Base-by-base conservation (phyloP, 2,888 invertebrate genomes). In the Helicoverpa assulta region DNA sequence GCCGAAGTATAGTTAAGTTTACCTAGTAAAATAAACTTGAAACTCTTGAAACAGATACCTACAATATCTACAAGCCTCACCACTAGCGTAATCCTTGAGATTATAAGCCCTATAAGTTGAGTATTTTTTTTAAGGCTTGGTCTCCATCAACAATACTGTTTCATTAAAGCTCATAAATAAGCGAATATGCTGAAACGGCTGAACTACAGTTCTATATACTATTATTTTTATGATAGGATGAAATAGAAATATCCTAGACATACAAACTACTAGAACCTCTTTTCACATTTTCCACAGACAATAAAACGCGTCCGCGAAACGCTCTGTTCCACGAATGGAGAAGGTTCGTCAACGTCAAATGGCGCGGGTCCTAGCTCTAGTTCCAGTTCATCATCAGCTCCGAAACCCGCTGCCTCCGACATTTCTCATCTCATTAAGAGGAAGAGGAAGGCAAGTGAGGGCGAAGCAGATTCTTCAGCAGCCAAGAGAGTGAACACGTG, bases 361-460 rank as follows among this genome's bases (percentile, higher is more conserved):
- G 87, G 86, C 8, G 83, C 86, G 37, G 86, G 85, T 86, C 85
- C 87, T 53, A 86, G 88, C 40, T 82, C 91, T 0, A 84, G 89
- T 29, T 78, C 88, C 60, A 86, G 88, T 52, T 84, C 91, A 0
- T 71, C 93, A 5, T 71, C 93, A 5, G 90, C 93, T 19, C 90
- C 96, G 21, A 97, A 97, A 85, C 97, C 97, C 33, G 97, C 96
- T 0, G 97, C 97, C 0, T 97, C 96, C 12, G 97, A 98, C 88
- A 98, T 98, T 77, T 97, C 98, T 0, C 98, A 98, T 92, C 96
- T 98, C 69, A 97, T 98, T 76, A 97, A 97, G 84, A 95, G 97
- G 78, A 98, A 98, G 91, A 96, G 97, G 81, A 98, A 98, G 91
- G 94, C 97, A 0, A 97, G 97, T 50, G 97, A 97, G 6, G 89